Evolutionary conservation across 2,113 vertebrate genomes (phyloP).

Genomic region (Sinocyclocheilus maitianheensis): DNA sequence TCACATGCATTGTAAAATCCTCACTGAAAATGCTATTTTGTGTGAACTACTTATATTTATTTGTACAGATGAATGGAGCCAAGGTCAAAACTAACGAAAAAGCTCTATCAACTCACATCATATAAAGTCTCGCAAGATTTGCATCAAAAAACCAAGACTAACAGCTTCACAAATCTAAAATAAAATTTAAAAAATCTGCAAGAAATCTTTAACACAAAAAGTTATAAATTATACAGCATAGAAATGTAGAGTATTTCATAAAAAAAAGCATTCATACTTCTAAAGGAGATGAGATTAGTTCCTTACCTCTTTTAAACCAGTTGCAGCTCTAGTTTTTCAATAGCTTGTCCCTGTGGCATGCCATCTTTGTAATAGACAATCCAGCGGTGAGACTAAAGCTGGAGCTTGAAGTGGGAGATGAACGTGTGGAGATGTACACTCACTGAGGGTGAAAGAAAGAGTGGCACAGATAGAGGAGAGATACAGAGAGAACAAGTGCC

Average conservation of each 20-base stretch:
- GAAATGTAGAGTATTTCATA: background rate
- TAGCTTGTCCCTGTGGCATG: background rate
- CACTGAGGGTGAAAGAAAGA: slow-evolving; percentile 9
- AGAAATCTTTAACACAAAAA: background rate
- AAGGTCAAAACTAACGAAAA: background rate
- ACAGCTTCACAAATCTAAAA: background rate
- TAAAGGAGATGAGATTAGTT: background rate
- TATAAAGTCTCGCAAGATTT: background rate
- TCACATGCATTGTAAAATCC: too few relatives aligned
- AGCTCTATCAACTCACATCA: background rate
- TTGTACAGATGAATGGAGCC: background rate
- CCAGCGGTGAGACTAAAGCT: slow-evolving; percentile 39
- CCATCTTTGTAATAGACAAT: background rate
- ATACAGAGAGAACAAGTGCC: slow-evolving; percentile 50
- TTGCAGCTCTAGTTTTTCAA: background rate
- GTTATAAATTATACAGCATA: background rate
- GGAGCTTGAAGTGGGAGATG: slow-evolving; percentile 14
- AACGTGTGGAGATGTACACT: slow-evolving; percentile 1
- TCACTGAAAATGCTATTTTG: background rate
- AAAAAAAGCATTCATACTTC: background rate
- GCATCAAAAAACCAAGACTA: background rate
- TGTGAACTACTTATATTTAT: background rate
- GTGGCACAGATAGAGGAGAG: background rate
- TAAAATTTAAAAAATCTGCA: background rate
- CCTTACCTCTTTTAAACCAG: slow-evolving; percentile 15